phyloP scores from a whole-genome alignment of 1,140 invertebrate species.

The Nasonia giraulti region DNA sequence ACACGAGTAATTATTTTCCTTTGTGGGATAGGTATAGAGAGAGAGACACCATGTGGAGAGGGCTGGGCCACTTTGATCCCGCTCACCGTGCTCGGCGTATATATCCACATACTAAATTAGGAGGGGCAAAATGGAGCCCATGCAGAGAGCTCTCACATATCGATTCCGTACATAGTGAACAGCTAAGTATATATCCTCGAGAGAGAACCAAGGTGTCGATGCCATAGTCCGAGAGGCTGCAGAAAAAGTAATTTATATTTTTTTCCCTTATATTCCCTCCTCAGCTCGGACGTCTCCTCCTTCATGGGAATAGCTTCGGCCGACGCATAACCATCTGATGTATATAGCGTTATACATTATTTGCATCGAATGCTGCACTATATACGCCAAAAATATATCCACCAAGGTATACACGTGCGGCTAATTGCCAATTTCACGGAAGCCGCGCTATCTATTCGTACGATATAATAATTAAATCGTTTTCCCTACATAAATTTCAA shows the following conservation, averaged over 20 bases:
- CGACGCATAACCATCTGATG: neutral
- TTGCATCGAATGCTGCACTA: no score
- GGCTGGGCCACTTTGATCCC: conserved; percentile 53
- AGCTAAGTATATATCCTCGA: neutral
- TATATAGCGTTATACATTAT: no score
- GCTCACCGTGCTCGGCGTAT: neutral
- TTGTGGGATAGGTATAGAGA: conserved; percentile 56
- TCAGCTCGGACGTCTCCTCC: neutral
- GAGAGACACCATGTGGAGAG: conserved; percentile 62
- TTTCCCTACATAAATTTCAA: conserved; percentile 1
- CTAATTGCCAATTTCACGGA: neutral
- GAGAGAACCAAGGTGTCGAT: neutral
- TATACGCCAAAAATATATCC: neutral
- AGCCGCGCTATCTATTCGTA: neutral
- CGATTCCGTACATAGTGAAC: neutral
- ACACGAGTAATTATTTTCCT: conserved; percentile 68
- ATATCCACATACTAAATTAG: conserved; percentile 54
- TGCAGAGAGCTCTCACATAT: neutral
- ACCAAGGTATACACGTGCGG: neutral
- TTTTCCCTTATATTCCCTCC: neutral
- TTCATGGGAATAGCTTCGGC: neutral
- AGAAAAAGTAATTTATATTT: conserved; percentile 1
- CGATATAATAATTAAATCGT: neutral
- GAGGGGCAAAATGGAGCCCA: conserved; percentile 57
- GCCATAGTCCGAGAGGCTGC: neutral